Evolutionary conservation across 2,797 vertebrate genomes (phyloP), one percentile per base, ranked within the genome.

Genomic region (Australoheros facetus): DNA sequence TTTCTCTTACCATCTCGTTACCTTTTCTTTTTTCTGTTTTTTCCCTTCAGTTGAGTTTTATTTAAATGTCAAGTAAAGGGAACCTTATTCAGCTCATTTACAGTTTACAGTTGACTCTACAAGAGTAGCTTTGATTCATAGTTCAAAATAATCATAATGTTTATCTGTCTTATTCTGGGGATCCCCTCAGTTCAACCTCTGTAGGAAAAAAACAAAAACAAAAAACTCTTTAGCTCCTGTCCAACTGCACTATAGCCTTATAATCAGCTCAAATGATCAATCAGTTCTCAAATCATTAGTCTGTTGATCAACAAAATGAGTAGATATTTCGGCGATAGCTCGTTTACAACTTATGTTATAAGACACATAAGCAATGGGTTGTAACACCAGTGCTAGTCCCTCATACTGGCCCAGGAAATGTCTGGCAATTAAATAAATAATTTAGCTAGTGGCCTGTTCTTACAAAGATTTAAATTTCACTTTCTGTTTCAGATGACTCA

Each of bases 11-110:
- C 64, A 69, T 30, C 64, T 69, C 64, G 51, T 51, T 30, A 51
- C 64, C 16, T 51, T 51, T 69, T 69, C 16, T 48, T 66, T 53
- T 1, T 10, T 69, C 48, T 30, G 37, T 21, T 64, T 23, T 62
- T 62, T 21, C 21, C 7, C 4, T 42, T 51, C 64, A 69, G 64
- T 51, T 69, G 26, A 69, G 51, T 69, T 69, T 4, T 69, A 69
- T n/a, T 69, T 26, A 69, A 69, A 51, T 51, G 45, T 69, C 64
- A 69, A 69, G 64, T 51, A 69, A 28, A 69, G 30, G 23, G 26
- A 6, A 69, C 28, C 62, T 6, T 69, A 30, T 69, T 51, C 17
- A 48, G 26, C 42, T 51, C 10, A 51, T 69, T 69, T 30, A 2
- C 10, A 51, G 42, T 51, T 69, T 12, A 17, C 60, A 64, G 23